A percentile compares a stretch with the other conserved stretches of the same genome.
Evolutionary conservation across 35 echinoderm and acorn worm genomes (phyloP).

Genomic region (Stichopus chloronotus): DNA sequence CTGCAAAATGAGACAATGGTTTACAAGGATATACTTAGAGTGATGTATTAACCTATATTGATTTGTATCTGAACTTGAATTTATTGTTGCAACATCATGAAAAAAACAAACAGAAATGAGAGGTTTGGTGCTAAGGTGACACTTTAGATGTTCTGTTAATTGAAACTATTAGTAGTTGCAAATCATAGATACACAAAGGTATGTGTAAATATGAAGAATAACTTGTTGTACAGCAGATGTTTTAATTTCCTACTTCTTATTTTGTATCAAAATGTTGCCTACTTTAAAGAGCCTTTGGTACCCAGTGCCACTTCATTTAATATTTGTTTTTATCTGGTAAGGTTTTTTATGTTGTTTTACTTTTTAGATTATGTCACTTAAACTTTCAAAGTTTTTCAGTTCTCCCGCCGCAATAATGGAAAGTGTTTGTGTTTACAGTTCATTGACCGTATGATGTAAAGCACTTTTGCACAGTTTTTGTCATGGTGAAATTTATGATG

Average conservation of each 20-base stretch:
- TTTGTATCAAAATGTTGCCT: not conserved
- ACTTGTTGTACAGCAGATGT: not conserved
- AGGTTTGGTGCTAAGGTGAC: too few relatives aligned
- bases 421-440: not conserved
- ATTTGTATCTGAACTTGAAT: too few relatives aligned
- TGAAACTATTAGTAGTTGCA: too few relatives aligned
- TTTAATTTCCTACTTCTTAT: not conserved
- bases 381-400: not conserved
- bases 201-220: not conserved
- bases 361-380: not conserved
- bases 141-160: too few relatives aligned
- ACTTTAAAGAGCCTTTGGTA: conserved; percentile 1
- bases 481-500: too few relatives aligned
- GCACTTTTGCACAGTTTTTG: too few relatives aligned
- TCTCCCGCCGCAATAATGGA: not conserved
- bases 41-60: too few relatives aligned
- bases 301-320: not conserved
- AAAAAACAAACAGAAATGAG: too few relatives aligned
- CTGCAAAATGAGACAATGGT: too few relatives aligned
- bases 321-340: not conserved
- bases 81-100: too few relatives aligned
- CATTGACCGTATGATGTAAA: too few relatives aligned
- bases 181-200: not conserved
- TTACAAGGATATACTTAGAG: too few relatives aligned
- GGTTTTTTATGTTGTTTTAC: not conserved